Percentiles rank a stretch among this genome's conserved stretches.
Evolutionary conservation across 1,140 invertebrate genomes (phyloP).

Genomic region (Lasioglossum baleicum): DNA sequence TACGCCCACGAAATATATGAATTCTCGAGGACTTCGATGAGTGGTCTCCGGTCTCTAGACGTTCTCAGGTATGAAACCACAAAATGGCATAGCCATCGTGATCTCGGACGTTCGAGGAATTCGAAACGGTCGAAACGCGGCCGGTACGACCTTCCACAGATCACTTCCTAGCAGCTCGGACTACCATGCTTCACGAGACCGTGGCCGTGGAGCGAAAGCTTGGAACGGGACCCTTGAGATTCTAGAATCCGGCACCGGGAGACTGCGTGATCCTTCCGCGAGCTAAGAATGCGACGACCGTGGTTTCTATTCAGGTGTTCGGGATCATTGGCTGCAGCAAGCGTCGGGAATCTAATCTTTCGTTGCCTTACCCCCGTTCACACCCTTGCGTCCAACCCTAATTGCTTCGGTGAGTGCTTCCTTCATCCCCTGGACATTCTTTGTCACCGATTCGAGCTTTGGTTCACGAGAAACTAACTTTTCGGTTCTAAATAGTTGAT

Average conservation of each 20-base stretch:
- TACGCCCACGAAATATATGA: slow-evolving; percentile 53
- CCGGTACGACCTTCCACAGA: slow-evolving; percentile 60
- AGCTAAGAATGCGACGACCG: slow-evolving; percentile 56
- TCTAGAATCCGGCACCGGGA: slow-evolving; percentile 50
- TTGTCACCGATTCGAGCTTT: too few species aligned
- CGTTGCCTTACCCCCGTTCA: too few species aligned
- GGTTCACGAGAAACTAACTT: too few species aligned
- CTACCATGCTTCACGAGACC: slow-evolving; percentile 59
- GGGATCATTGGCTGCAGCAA: slow-evolving; percentile 13
- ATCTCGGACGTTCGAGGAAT: slow-evolving; percentile 62
- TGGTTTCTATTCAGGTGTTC: slow-evolving; percentile 51
- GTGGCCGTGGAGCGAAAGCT: slow-evolving; percentile 57
- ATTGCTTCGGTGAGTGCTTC: too few species aligned
- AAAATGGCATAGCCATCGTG: slow-evolving; percentile 64
- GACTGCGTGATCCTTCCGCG: slow-evolving; percentile 52
- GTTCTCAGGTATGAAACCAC: slow-evolving; percentile 62
- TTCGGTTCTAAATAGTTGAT: too few species aligned
- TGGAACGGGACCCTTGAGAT: slow-evolving; percentile 63
- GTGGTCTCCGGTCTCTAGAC: slow-evolving; percentile 50
- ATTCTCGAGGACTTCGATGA: slow-evolving; percentile 52
- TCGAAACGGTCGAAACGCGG: slow-evolving; percentile 65
- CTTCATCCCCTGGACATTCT: too few species aligned
- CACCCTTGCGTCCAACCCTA: too few species aligned
- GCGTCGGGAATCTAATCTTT: slow-evolving; percentile 6
- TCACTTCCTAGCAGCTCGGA: slow-evolving; percentile 59